These are phyloP conservation scores for Rhingia rostrata DNA, from an alignment of 2,888 invertebrate genomes.

Conservation along the genomic window DNA sequence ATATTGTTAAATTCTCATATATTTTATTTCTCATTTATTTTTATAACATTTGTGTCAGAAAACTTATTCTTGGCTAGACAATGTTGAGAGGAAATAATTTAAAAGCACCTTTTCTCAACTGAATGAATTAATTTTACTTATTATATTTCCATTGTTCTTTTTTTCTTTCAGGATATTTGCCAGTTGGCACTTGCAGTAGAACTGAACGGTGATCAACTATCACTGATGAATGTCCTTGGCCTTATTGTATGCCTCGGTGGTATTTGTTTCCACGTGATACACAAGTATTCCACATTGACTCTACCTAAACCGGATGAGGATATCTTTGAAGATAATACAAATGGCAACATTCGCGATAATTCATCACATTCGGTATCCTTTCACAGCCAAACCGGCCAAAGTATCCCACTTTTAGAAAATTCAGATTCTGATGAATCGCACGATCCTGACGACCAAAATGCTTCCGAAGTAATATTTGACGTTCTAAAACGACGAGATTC, in stretches of 20 bases:
- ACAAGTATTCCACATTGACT: conserved; percentile 84
- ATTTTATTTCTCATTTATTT: no score
- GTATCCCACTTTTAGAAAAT: conserved; percentile 81
- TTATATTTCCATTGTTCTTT: background rate
- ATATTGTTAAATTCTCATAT: no score
- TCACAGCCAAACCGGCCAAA: conserved; percentile 78
- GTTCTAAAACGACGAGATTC: conserved; percentile 84
- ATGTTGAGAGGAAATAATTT: no score
- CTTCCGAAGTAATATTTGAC: conserved; percentile 84
- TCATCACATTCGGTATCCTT: conserved; percentile 51
- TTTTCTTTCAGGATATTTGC: conserved; percentile 91
- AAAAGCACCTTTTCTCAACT: no score
- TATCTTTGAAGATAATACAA: conserved; percentile 76
- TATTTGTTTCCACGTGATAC: conserved; percentile 91
- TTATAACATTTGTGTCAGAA: no score
- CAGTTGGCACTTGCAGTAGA: conserved; percentile 94
- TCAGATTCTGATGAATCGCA: conserved; percentile 82
- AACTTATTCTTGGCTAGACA: no score
- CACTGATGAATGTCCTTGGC: conserved; percentile 92
- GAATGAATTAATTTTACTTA: no score
- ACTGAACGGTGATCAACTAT: conserved; percentile 93
- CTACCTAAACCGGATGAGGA: conserved; percentile 76
- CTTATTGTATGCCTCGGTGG: conserved; percentile 94
- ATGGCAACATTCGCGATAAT: conserved; percentile 75
- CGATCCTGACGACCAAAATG: conserved; percentile 83